These are phyloP conservation scores for Yasuhikotakia modesta DNA, from an alignment of 2,797 vertebrate species.

Conservation along the genomic window DNA sequence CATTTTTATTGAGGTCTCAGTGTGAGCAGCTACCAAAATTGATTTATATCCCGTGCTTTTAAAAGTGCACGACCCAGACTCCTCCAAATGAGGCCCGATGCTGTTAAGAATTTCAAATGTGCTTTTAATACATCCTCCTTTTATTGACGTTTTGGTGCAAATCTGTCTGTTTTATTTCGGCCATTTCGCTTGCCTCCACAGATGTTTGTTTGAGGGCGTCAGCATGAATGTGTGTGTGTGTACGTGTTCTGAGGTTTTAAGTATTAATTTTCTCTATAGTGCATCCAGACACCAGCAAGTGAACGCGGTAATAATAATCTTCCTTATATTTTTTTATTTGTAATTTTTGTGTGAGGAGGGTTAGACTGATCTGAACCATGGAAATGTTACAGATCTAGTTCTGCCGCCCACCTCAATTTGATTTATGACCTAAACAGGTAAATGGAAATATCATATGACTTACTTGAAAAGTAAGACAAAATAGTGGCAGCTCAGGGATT, in stretches of 20 bases:
- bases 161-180: conserved; percentile 81
- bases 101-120: conserved; percentile 84
- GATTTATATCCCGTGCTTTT: conserved; percentile 81
- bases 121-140: conserved; percentile 81
- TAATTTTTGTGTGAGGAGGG: conserved; percentile 76
- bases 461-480: conserved; percentile 65
- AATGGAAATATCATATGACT: conserved; percentile 79
- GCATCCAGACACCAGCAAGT: conserved; percentile 67
- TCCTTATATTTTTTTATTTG: conserved; percentile 60
- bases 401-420: conserved; percentile 71
- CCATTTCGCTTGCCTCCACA: conserved; percentile 68
- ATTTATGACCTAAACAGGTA: conserved; percentile 81
- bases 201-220: conserved; percentile 51
- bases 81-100: conserved; percentile 76
- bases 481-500: conserved; percentile 66
- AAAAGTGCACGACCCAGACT: conserved; percentile 80
- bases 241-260: conserved; percentile 49
- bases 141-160: conserved; percentile 81
- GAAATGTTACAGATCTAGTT: conserved; percentile 77
- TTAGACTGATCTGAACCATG: conserved; percentile 76
- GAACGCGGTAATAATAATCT: conserved; percentile 75
- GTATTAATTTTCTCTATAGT: conserved; percentile 76
- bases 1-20: conserved; percentile 78
- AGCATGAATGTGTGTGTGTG: conserved; percentile 18
- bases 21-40: conserved; percentile 70